Base-by-base conservation (phyloP, 1,140 invertebrate species). In the Temnothorax longispinosus region DNA sequence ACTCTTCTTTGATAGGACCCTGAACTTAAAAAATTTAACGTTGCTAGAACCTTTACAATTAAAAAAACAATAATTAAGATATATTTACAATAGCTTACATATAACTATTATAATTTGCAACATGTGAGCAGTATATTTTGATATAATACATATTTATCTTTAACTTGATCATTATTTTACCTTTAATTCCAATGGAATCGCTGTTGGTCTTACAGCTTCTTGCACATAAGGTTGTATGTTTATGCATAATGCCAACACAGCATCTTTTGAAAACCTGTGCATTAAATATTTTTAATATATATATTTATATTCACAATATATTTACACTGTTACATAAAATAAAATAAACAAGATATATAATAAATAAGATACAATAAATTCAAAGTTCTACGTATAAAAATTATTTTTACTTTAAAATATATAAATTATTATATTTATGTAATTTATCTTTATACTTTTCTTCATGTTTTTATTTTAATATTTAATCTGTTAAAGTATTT, bases 1-100 rank as follows among this genome's bases (percentile, higher is more conserved):
- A 69, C 41, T 71, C 13, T 71, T 71, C 41, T 71, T 47, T 69
- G 65, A 32, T 71, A 71, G 6, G 65, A 69, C 3, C 67, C 44
- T 15, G 44, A 71, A 27, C 67, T 27, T 27, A 27, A 0, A 50
- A 71, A 71, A 50, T 11, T 50, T 71, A 71, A 27, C 1, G 67
- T 44, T 47, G 65, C 41, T 47, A 44, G 47, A 44, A 69, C 38
- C 41, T 69, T 38, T 8, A 41, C 18, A 65, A 65, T 41, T 27
- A 27, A 27, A 35, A 41, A n/a, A 10, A 41, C 27, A 38, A 69
- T 69, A 67, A 15, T 41, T 44, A 67, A 69, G 2, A 35, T 65
- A 38, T 38, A 3, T 7, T 65, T 11, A 60, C 3, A 38, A 47
- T 27, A 27, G 27, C 27, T 27, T 47, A 69, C 41, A 44, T 44